phyloP scores from a whole-genome alignment of 2,888 invertebrate genomes.

The Melipona bicolor region DNA sequence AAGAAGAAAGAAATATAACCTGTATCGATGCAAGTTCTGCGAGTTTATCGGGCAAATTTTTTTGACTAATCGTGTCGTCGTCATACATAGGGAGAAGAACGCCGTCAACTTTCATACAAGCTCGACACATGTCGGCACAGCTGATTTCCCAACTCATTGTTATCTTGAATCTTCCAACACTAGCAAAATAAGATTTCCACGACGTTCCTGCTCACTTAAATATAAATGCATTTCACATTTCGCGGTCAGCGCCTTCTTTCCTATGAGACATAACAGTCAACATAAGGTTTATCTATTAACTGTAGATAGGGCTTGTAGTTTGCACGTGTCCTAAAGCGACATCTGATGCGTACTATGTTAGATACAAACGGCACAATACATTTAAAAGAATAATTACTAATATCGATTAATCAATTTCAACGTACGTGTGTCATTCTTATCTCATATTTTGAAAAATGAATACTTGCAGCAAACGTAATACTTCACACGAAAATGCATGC shows the following conservation, averaged over 20 bases:
- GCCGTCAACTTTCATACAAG: constrained; percentile 81
- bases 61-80: constrained; percentile 72
- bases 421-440: neutral
- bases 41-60: constrained; percentile 78
- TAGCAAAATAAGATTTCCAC: constrained; percentile 30
- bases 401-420: neutral
- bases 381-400: neutral
- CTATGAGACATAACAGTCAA: constrained; percentile 38
- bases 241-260: constrained; percentile 43
- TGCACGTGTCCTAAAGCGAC: constrained; percentile 8
- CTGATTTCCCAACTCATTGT: constrained; percentile 74
- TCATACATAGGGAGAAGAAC: constrained; percentile 79
- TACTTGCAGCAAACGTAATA: neutral
- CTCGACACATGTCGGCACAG: constrained; percentile 79
- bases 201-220: constrained; percentile 5
- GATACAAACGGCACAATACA: neutral
- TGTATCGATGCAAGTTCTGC: constrained; percentile 76
- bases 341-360: constrained; percentile 2
- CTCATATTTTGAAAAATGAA: neutral
- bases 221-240: constrained; percentile 65
- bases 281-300: constrained; percentile 20
- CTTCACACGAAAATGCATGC: neutral
- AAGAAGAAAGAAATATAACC: constrained; percentile 25
- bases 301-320: constrained; percentile 24
- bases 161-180: constrained; percentile 26